Conservation (phyloP, 2,113 vertebrate species). For the Sinocyclocheilus grahami region DNA sequence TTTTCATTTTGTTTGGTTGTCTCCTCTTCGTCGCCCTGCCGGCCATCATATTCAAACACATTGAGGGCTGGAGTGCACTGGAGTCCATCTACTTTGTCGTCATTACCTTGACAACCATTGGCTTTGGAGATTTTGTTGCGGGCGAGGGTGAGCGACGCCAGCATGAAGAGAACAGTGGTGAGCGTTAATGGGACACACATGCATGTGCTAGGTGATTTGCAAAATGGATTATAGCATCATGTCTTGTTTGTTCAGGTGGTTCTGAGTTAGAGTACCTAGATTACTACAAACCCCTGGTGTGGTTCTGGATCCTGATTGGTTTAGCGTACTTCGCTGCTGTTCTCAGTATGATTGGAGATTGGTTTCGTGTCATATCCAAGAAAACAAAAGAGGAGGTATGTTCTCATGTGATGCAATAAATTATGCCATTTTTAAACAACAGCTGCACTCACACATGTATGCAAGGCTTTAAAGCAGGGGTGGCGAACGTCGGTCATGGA, state of each 20-base stretch:
- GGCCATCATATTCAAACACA: constrained; percentile 71
- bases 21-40: constrained; percentile 96
- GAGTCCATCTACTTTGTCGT: constrained; percentile 98
- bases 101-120: constrained; percentile 96
- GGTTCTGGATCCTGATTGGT: constrained; percentile 99
- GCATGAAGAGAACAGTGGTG: constrained; percentile 47
- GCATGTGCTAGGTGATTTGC: background rate
- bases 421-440: background rate
- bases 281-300: constrained; percentile 96
- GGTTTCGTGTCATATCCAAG: constrained; percentile 96
- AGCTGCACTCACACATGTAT: background rate
- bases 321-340: constrained; percentile 97
- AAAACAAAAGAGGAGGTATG: constrained; percentile 98
- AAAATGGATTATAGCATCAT: background rate
- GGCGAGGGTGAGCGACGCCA: constrained; percentile 74
- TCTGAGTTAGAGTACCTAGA: constrained; percentile 90
- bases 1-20: constrained; percentile 97
- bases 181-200: background rate
- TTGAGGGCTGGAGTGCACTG: constrained; percentile 87
- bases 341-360: constrained; percentile 98
- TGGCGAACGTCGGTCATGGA: no score
- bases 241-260: constrained; percentile 73
- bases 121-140: constrained; percentile 97
- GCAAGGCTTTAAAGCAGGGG: background rate
- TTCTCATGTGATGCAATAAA: background rate